A percentile compares a stretch with the other conserved stretches of the same genome.
These are phyloP conservation scores for Halichondria panicea DNA, from an alignment of 37 sponge, comb jelly and placozoan genomes.

Conservation along the genomic window DNA sequence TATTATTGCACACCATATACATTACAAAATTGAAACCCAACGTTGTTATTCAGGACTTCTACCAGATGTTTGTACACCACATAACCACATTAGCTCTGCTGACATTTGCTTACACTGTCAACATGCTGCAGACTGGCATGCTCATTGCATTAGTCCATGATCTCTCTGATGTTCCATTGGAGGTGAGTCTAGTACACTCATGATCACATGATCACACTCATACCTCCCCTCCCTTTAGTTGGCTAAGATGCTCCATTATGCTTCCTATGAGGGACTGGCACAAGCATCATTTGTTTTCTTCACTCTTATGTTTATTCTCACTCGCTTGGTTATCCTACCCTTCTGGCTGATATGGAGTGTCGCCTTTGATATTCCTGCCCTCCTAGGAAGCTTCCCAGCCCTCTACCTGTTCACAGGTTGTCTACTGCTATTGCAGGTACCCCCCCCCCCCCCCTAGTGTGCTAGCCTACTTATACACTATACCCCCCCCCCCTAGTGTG, in stretches of 20 bases:
- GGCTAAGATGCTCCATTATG: conserved; percentile 30
- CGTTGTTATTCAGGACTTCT: too few species aligned
- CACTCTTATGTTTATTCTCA: conserved; percentile 14
- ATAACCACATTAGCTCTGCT: conserved; percentile 10
- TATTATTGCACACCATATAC: not conserved
- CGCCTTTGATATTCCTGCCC: conserved; percentile 11
- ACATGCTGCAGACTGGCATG: conserved; percentile 27
- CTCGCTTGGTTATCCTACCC: conserved; percentile 26
- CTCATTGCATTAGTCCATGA: conserved; percentile 53
- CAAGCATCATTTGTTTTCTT: conserved; percentile 12
- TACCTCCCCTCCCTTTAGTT: too few species aligned
- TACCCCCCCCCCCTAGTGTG: too few species aligned
- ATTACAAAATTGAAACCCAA: not conserved
- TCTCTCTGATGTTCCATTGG: conserved; percentile 49
- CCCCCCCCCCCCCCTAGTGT: too few species aligned
- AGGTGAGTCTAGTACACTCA: too few species aligned
- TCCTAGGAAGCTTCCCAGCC: conserved; percentile 6
- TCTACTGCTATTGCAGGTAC: conserved; percentile 8
- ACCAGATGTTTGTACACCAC: conserved; percentile 17
- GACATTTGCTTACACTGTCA: conserved; percentile 16
- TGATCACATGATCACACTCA: not conserved
- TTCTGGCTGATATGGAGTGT: conserved; percentile 24
- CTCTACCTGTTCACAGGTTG: not conserved
- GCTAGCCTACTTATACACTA: too few species aligned
- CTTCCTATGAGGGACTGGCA: not conserved